Evolutionary conservation across 2,888 invertebrate genomes (phyloP).

Genomic region (Troides oblongomaculatus): DNA sequence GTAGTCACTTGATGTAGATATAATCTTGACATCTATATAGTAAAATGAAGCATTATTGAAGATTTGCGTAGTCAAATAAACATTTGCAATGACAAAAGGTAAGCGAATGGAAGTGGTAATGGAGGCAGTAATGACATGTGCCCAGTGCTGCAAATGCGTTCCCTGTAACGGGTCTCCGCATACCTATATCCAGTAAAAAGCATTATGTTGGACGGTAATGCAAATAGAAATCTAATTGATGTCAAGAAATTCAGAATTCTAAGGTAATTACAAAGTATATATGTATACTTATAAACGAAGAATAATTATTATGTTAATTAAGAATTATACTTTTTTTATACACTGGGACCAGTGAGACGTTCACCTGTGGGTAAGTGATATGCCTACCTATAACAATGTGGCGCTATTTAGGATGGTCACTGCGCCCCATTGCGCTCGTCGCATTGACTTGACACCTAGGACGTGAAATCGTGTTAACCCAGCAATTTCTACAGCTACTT

Average conservation of each 20-base stretch:
- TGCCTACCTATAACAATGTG: too few species aligned
- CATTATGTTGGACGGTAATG: conserved; percentile 10
- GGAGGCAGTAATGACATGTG: conserved; percentile 55
- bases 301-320: too few species aligned
- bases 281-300: too few species aligned
- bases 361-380: too few species aligned
- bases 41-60: conserved; percentile 51
- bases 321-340: too few species aligned
- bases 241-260: not conserved
- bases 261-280: not conserved
- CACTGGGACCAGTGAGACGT: too few species aligned
- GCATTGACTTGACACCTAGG: too few species aligned
- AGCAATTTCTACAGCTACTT: too few species aligned
- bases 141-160: conserved; percentile 61
- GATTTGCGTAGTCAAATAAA: conserved; percentile 59
- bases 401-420: too few species aligned
- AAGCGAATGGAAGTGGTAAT: conserved; percentile 58
- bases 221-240: not conserved
- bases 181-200: conserved; percentile 27
- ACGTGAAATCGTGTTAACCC: too few species aligned
- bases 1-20: conserved; percentile 37
- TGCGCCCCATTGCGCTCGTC: too few species aligned
- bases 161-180: conserved; percentile 57
- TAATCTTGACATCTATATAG: conserved; percentile 43
- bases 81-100: conserved; percentile 60